Evolutionary conservation across 2,888 invertebrate species (phyloP), one percentile per base, ranked within the genome.

Genomic region (Anarsia innoxiella): DNA sequence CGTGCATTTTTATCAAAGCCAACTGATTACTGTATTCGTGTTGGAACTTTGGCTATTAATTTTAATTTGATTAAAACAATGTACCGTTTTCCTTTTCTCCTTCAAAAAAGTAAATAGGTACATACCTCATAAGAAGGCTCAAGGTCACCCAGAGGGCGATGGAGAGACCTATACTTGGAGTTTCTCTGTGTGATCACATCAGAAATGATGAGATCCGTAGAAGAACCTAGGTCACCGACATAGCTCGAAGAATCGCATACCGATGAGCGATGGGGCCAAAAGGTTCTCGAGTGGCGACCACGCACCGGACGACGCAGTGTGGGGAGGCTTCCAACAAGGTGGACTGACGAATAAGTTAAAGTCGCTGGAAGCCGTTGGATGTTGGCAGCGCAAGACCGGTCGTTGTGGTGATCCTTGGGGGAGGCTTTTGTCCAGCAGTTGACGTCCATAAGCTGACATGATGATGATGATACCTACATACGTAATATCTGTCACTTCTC

Each of bases 131-230:
- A 25, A 19, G 26, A 14, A 12, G 23, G 16, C 31, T 16, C 31
- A 31, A 15, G 16, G 2, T 31, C 25, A 25, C 25, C n/a, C 25
- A 25, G n/a, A 25, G 25, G n/a, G 25, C 25, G 8, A n/a, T 25
- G 25, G 25, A 25, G n/a, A 25, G 25, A n/a, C 6, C 25, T 25
- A 25, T 25, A n/a, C n/a, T n/a, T n/a, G 25, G 25, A 25, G 25
- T 25, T 10, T 25, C 25, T 25, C 25, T 25, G 25, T n/a, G 19
- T 8, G 19, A 19, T 19, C 19, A 8, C 3, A 19, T 19, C 19
- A 19, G 19, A 19, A 19, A 19, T 19, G 19, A 19, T 3, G 3
- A 19, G 8, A 19, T 19, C 8, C 19, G 19, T 8, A 19, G 8
- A 19, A 19, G 19, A 19, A 19, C 19, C 19, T 5, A 19, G 19